These are phyloP conservation scores for Lepidocyrtinus sp. DNA, from an alignment of 2,888 invertebrate genomes.

Conservation along the genomic window DNA sequence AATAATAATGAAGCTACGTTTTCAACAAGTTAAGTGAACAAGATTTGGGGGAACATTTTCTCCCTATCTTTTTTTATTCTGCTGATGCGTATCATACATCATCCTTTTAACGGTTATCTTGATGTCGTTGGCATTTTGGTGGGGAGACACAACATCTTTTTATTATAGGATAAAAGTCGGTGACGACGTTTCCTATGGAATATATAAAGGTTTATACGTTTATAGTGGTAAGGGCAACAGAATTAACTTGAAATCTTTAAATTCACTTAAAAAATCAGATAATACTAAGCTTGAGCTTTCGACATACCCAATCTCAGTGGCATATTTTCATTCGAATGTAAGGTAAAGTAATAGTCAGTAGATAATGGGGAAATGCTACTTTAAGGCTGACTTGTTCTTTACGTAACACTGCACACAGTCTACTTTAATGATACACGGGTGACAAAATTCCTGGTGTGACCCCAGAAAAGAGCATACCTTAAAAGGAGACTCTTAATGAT, in stretches of 20 bases:
- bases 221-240: no score
- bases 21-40: conserved; percentile 50
- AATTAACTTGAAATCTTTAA: background rate
- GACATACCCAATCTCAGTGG: background rate
- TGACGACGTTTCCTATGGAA: background rate
- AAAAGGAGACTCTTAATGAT: conserved; percentile 30
- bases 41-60: conserved; percentile 21
- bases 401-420: conserved; percentile 8
- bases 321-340: background rate
- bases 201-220: conserved; percentile 1
- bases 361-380: background rate
- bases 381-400: background rate
- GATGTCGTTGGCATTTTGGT: conserved; percentile 13
- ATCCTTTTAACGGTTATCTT: conserved; percentile 50
- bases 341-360: background rate
- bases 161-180: background rate
- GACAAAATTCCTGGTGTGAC: conserved; percentile 52
- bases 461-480: conserved; percentile 32
- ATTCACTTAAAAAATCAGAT: background rate
- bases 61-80: conserved; percentile 2
- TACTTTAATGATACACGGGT: conserved; percentile 57
- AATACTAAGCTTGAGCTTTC: conserved; percentile 10
- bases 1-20: conserved; percentile 46
- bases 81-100: conserved; percentile 29
- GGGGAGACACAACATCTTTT: conserved; percentile 5